phyloP scores from a whole-genome alignment of 2,888 invertebrate genomes.

The Lutraria lutraria region DNA sequence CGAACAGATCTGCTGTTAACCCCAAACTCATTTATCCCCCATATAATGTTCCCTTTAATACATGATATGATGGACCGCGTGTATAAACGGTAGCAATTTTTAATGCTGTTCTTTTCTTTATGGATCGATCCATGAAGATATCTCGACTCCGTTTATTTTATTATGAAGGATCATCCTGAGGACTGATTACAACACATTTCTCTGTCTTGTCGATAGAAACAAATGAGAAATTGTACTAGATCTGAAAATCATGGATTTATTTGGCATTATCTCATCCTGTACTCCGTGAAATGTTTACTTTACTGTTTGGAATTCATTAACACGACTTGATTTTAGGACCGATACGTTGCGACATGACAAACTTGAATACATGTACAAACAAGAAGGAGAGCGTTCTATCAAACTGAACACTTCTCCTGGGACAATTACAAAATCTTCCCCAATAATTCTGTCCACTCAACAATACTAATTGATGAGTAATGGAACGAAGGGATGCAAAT shows the following conservation, averaged over 20 bases:
- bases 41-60: neutral
- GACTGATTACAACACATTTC: neutral
- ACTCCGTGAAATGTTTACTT: neutral
- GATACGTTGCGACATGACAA: constrained; percentile 31
- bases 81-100: neutral
- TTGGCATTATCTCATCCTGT: neutral
- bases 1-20: neutral
- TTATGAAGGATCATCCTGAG: neutral
- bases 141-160: neutral
- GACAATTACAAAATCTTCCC: constrained; percentile 5
- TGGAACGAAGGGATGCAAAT: neutral
- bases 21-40: neutral
- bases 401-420: constrained; percentile 22
- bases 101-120: neutral
- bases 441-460: constrained; percentile 35
- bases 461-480: constrained; percentile 46
- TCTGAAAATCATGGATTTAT: neutral
- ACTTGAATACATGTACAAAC: constrained; percentile 19
- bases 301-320: constrained; percentile 27
- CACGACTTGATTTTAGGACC: constrained; percentile 12
- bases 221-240: neutral
- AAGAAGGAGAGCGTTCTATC: constrained; percentile 21
- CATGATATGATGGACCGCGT: neutral
- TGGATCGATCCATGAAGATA: constrained; percentile 4
- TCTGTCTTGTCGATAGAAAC: neutral